phyloP scores from a whole-genome alignment of 1,140 invertebrate species.

The Globodera rostochiensis region DNA sequence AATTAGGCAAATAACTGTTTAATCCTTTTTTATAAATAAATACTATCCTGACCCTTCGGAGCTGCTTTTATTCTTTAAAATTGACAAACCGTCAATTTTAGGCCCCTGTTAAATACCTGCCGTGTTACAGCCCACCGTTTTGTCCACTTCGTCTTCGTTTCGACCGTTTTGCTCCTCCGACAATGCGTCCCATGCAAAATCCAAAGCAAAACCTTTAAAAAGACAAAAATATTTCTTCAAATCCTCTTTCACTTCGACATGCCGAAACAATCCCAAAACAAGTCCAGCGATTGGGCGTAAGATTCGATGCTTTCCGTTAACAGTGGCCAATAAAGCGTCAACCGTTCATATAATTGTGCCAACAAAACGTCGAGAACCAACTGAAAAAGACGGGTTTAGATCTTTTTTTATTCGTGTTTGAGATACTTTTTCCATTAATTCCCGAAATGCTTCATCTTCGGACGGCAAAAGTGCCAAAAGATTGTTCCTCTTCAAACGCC shows the following conservation, averaged over 20 bases:
- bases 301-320: constrained; percentile 34
- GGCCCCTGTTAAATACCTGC: not conserved
- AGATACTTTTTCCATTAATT: not conserved
- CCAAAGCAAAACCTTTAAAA: not conserved
- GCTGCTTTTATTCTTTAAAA: too few species aligned
- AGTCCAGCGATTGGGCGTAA: constrained; percentile 11
- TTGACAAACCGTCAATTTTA: too few species aligned
- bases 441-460: not conserved
- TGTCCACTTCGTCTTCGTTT: not conserved
- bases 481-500: constrained; percentile 3
- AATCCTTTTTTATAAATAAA: not conserved
- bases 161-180: not conserved
- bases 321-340: constrained; percentile 44
- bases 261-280: constrained; percentile 37
- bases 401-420: not conserved
- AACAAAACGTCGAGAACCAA: constrained; percentile 32
- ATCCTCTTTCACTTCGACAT: not conserved
- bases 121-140: not conserved
- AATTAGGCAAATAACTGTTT: not conserved
- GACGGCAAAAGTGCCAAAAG: not conserved
- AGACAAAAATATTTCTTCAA: not conserved
- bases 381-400: constrained; percentile 22
- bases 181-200: constrained; percentile 23
- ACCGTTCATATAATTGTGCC: constrained; percentile 40
- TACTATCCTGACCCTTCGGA: too few species aligned